These are phyloP conservation scores for Dinomys branickii DNA, from an alignment of 2,113 vertebrate species.

Conservation along the genomic window DNA sequence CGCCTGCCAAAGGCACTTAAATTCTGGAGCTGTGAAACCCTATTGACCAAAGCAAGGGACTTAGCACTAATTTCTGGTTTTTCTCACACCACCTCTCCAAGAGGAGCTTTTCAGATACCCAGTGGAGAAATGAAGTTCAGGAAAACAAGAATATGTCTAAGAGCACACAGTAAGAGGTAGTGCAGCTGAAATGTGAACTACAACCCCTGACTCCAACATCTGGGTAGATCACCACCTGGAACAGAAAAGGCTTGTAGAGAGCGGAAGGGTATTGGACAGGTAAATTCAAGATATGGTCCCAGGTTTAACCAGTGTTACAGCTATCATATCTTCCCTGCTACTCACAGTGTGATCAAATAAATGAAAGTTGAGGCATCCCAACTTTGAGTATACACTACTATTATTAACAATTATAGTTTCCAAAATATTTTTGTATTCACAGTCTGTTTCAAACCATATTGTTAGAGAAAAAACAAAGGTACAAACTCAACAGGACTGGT, in stretches of 20 bases:
- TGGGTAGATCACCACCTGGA: not conserved
- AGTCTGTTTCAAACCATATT: not conserved
- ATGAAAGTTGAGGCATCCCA: not conserved
- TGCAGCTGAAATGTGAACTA: not conserved
- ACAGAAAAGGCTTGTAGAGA: too few relatives aligned
- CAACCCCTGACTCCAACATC: not conserved
- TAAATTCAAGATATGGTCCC: not conserved
- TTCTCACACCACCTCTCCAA: not conserved
- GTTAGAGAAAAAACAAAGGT: not conserved
- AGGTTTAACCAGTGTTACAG: not conserved
- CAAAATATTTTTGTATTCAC: too few relatives aligned
- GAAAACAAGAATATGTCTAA: not conserved
- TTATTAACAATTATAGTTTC: too few relatives aligned
- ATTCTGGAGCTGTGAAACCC: too few relatives aligned
- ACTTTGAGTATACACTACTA: not conserved
- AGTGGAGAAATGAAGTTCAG: not conserved
- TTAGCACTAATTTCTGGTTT: not conserved
- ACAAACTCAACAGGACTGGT: not conserved
- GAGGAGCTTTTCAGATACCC: not conserved
- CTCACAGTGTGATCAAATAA: not conserved
- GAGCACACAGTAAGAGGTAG: not conserved
- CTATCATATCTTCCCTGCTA: not conserved
- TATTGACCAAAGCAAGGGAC: not conserved
- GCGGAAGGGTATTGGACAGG: not conserved
- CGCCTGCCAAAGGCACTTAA: rapidly evolving